Percentiles rank a stretch among this genome's conserved stretches.
Evolutionary conservation across 2,797 vertebrate genomes (phyloP).

Genomic region (Scarus forsteni): DNA sequence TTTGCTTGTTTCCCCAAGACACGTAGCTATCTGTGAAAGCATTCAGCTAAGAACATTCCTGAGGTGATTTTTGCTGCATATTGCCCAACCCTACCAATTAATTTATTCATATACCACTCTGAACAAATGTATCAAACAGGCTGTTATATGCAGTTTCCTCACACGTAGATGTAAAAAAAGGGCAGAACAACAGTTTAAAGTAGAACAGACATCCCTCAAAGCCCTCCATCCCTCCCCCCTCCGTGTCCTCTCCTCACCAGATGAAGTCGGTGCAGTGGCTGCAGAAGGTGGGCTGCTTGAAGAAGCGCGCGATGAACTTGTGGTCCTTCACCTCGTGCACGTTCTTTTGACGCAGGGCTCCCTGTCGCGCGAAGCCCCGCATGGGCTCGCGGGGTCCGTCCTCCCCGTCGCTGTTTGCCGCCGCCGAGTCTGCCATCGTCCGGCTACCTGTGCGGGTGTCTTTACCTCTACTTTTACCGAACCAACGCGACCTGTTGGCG

Average conservation of each 20-base stretch:
- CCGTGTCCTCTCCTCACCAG: slow-evolving; percentile 83
- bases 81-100: too few species aligned
- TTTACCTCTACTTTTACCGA: not conserved
- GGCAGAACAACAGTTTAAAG: not conserved
- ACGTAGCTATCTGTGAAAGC: too few species aligned
- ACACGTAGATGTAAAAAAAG: not conserved
- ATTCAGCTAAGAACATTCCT: too few species aligned
- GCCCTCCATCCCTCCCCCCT: not conserved
- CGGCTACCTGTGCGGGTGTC: slow-evolving; percentile 17
- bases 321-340: slow-evolving; percentile 96
- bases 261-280: slow-evolving; percentile 99
- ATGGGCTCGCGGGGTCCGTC: slow-evolving; percentile 83
- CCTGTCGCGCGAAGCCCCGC: slow-evolving; percentile 91
- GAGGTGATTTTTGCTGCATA: too few species aligned
- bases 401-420: slow-evolving; percentile 86
- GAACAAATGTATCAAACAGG: too few species aligned
- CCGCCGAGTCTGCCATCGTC: slow-evolving; percentile 78
- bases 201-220: too few species aligned
- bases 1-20: too few species aligned
- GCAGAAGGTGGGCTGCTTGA: slow-evolving; percentile 97
- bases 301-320: slow-evolving; percentile 95
- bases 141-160: too few species aligned
- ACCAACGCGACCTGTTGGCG: slow-evolving; percentile 26
- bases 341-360: slow-evolving; percentile 95
- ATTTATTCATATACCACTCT: too few species aligned